phyloP scores from a whole-genome alignment of 2,888 invertebrate genomes.

The Emmelina monodactyla region DNA sequence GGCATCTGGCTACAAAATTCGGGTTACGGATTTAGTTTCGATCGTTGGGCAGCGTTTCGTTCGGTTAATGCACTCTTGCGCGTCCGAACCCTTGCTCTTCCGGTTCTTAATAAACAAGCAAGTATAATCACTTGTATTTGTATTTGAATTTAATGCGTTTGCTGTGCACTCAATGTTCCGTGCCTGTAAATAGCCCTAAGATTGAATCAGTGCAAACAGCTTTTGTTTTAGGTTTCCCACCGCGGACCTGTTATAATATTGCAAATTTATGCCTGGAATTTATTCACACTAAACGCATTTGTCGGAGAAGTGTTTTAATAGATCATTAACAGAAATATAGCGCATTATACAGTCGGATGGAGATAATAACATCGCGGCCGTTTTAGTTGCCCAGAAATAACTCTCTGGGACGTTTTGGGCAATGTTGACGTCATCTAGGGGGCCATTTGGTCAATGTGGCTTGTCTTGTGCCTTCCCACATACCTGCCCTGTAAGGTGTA shows the following conservation, averaged over 20 bases:
- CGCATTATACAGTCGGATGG: too few species aligned
- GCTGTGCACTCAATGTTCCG: constrained; percentile 38
- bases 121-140: not conserved
- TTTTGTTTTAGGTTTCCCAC: too few species aligned
- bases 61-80: constrained; percentile 46
- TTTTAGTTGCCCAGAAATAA: too few species aligned
- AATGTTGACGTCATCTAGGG: constrained; percentile 41
- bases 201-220: too few species aligned
- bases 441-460: constrained; percentile 42
- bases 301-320: too few species aligned
- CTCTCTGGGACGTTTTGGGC: constrained; percentile 26
- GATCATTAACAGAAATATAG: too few species aligned
- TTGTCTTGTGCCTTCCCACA: constrained; percentile 17
- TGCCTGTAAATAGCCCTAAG: too few species aligned
- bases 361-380: too few species aligned
- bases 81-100: constrained; percentile 32
- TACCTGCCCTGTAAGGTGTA: constrained; percentile 6
- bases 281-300: too few species aligned
- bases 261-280: too few species aligned
- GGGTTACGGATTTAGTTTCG: constrained; percentile 32
- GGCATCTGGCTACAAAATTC: not conserved
- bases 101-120: constrained; percentile 11
- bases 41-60: constrained; percentile 31
- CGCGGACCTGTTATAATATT: too few species aligned
- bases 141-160: not conserved